These are phyloP conservation scores for Resseliella maxima DNA, from an alignment of 2,888 invertebrate species.

Conservation along the genomic window DNA sequence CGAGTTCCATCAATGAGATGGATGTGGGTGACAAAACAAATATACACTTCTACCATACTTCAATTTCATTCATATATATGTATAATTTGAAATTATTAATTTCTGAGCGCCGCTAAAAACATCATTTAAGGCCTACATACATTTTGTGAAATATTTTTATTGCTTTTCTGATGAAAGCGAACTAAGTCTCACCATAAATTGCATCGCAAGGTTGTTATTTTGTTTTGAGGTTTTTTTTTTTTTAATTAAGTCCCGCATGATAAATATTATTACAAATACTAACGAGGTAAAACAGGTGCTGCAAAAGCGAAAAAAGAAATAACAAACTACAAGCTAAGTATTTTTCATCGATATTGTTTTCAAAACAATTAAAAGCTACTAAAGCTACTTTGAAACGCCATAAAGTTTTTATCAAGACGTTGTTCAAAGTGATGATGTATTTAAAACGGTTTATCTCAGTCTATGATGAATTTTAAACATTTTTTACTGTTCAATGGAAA, in stretches of 20 bases:
- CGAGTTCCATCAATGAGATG: not conserved
- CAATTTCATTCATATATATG: too few relatives aligned
- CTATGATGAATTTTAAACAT: too few relatives aligned
- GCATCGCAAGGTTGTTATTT: not conserved
- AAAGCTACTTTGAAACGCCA: too few relatives aligned
- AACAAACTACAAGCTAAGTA: too few relatives aligned
- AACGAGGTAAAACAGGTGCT: not conserved
- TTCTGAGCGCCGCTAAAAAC: not conserved
- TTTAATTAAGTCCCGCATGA: not conserved
- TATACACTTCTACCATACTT: too few relatives aligned
- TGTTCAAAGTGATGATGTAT: too few relatives aligned
- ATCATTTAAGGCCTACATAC: not conserved
- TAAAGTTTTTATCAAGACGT: too few relatives aligned
- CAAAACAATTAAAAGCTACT: too few relatives aligned
- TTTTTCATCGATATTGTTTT: not conserved
- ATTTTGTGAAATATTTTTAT: not conserved
- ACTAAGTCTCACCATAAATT: constrained; percentile 3
- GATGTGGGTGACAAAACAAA: too few relatives aligned
- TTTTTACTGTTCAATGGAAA: too few relatives aligned
- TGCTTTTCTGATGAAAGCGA: not conserved
- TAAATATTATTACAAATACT: not conserved
- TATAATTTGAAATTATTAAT: too few relatives aligned
- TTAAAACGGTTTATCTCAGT: too few relatives aligned
- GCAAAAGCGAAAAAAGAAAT: not conserved
- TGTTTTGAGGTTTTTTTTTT: not conserved